Evolutionary conservation across 2,113 vertebrate genomes (phyloP), one percentile per base, ranked within the genome.

Genomic region (Peromyscus californicus): DNA sequence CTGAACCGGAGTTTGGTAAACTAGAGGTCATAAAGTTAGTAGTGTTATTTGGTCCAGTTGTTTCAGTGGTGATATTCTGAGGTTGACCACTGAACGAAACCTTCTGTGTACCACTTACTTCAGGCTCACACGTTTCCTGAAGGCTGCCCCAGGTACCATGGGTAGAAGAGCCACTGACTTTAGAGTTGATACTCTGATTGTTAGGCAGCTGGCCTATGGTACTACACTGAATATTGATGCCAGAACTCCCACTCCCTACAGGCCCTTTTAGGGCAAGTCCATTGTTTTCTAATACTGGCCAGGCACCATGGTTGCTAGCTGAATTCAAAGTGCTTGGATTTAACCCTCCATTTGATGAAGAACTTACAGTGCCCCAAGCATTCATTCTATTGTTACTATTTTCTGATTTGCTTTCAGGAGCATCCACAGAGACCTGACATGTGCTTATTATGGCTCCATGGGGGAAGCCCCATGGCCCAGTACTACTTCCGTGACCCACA

Each of bases 31-130:
- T 99, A 99, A 99, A 99, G 99, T 99, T 99, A 99, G 99, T 99
- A 99, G 99, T 99, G 99, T 99, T 99, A 99, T 99, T 99, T 99
- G 99, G 99, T 99, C 99, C 99, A 98, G 99, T 99, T 98, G 99
- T 98, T 99, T 99, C 99, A 99, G 99, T 99, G 99, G 99, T 99
- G 98, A 99, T 99, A 99, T 99, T 99, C 98, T 99, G 99, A 99
- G 99, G 99, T 98, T 99, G 99, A 98, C 99, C 99, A 99, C 99
- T 99, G 98, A 99, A 98, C 98, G 99, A 99, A 99, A 99, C 99
- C 98, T 99, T 99, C 99, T 99, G 99, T 99, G 99, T 99, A 99
- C 99, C 99, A 99, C 99, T 99, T 96, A 98, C 98, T 98, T 99
- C 99, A 95, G 98, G 98, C 97, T 99, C 99, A 96, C 99, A 98